Evolutionary conservation across 2,113 vertebrate genomes (phyloP), one percentile per base, ranked within the genome.

Genomic region (Sakesphorus luctuosus): DNA sequence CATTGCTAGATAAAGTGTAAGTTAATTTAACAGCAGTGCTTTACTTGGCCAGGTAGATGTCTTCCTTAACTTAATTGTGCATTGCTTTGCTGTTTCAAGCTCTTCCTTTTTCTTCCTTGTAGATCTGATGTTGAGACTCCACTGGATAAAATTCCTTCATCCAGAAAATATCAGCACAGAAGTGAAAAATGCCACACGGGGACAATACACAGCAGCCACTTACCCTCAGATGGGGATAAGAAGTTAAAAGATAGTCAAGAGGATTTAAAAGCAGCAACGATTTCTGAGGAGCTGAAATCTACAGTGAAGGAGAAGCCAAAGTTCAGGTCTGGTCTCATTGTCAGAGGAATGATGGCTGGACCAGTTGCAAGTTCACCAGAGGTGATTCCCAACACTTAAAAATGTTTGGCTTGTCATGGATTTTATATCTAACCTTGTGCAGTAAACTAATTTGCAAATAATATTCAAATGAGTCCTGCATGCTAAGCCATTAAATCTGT

Each of bases 331-430:
- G 97, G 98, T 92, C 98, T 98, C 55, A 93, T 98, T 2, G 97
- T 97, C 90, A 98, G 97, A 85, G 99, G 98, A 86, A 97, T 99
- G 98, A 98, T 99, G 98, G 85, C 98, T 10, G 99, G 98, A 66
- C 99, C 99, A 13, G 83, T 96, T 7, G 89, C 98, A 52, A 98
- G 91, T 66, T 97, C 95, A 29, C 68, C 97, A 31, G 98, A 99
- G 98, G 98, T 98, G 94, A 53, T 76, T 84, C 55, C n/a, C 58
- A 92, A 4, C 63, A 23, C 10, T 93, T 91, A 18, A n/a, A 67
- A 94, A 47, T 71, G 21, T 29, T 76, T 80, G 66, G 16, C 25
- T 91, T 88, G 43, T 18, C 55, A 3, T 29, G 59, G 69, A 50
- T 91, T 93, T 76, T 59, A 20, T 79, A 44, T 29, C 7, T 83